Conservation (phyloP, 1,140 invertebrate species). For the Brachionus calyciflorus region DNA sequence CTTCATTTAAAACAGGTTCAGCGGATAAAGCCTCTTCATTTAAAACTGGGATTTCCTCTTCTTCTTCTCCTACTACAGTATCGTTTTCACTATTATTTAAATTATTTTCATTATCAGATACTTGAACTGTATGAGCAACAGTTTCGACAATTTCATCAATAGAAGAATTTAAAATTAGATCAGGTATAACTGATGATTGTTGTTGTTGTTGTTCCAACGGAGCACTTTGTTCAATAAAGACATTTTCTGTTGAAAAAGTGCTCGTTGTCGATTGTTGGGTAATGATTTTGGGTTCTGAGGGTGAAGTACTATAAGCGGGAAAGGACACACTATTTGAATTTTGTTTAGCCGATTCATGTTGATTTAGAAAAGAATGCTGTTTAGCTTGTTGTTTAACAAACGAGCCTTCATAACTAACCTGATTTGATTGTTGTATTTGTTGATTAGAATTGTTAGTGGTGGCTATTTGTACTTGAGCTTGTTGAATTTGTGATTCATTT, state of each 20-base stretch:
- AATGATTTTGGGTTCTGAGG: neutral
- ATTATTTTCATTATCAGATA: neutral
- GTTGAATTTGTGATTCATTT: neutral
- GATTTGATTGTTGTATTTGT: neutral
- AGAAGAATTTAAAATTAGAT: no score
- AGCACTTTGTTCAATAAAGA: neutral
- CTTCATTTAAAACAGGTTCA: neutral
- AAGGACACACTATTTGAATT: slow-evolving; percentile 21
- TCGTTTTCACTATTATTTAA: neutral
- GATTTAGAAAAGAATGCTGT: neutral
- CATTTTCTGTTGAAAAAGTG: neutral
- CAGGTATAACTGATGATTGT: no score
- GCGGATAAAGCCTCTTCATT: neutral
- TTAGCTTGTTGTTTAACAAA: slow-evolving; percentile 20
- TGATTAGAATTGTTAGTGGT: neutral
- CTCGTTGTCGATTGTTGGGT: neutral
- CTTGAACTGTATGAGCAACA: neutral
- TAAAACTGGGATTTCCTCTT: neutral
- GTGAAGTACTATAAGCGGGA: neutral
- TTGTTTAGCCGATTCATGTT: neutral
- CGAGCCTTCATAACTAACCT: slow-evolving; percentile 22
- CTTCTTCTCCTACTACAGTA: neutral
- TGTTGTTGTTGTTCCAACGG: no score
- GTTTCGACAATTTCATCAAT: no score
- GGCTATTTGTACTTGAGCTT: slow-evolving; percentile 4